Base-by-base conservation (phyloP, 1,140 invertebrate genomes). In the Psilanteris sp. region DNA sequence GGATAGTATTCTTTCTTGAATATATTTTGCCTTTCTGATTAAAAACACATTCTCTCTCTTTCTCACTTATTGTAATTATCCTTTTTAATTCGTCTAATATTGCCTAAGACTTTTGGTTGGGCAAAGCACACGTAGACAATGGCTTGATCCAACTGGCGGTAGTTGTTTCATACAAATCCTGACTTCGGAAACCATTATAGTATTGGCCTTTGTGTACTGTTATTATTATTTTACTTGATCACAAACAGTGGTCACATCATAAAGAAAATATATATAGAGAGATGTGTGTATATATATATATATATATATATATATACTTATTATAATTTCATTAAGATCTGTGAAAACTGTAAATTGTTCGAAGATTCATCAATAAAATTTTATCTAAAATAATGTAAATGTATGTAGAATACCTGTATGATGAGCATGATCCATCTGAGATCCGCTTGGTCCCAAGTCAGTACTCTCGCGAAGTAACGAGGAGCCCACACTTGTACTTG, bases 101-200 rank as follows among this genome's bases (percentile, higher is more conserved):
- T 18, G 4, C n/a, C 8, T 9, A 18, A 22, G 44, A 32, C 5
- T 11, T 24, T 37, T 15, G 32, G 20, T 34, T 43, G 52, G 29
- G 44, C 44, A 46, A 72, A 62, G 48, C 52, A 13, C 71, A 55
- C 74, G 82, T 87, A 86, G 85, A 87, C 85, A 87, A 87, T 87
- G 85, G 85, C 84, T 86, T 79, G 79, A 85, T 87, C 85, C 85
- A 87, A 87, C 84, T 83, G 84, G 18, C 85, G 85, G 85, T 87
- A 84, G 27, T n/a, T 66, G 15, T 48, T 43, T 26, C 41, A 55
- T 59, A 57, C 29, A 59, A 74, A 57, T 59, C 61, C 24, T 74
- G 44, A 59, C 22, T 43, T 64, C 20, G 18, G 50, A 32, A 39
- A 46, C 39, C 48, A 46, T n/a, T n/a, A 26, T n/a, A 10, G 43